These are phyloP conservation scores for Mus pahari DNA, from an alignment of 2,113 vertebrate genomes.

Conservation along the genomic window DNA sequence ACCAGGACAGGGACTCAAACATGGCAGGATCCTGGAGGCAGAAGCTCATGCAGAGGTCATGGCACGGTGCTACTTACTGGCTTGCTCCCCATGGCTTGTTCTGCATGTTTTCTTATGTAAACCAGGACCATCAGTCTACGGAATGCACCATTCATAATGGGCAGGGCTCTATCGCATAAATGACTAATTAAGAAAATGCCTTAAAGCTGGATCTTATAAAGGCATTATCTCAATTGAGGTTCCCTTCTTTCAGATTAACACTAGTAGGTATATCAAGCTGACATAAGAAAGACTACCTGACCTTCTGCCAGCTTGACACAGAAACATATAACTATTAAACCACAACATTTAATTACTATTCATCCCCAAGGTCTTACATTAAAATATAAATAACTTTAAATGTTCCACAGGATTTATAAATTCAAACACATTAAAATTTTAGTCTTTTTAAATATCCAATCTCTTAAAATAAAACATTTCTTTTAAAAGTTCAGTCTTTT, in stretches of 20 bases:
- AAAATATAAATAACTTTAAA: neutral
- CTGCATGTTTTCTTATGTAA: neutral
- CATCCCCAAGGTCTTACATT: neutral
- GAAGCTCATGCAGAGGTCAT: neutral
- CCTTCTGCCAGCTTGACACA: neutral
- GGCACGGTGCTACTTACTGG: neutral
- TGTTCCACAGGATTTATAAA: neutral
- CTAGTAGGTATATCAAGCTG: neutral
- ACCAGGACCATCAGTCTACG: neutral
- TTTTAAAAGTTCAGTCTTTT: neutral
- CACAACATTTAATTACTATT: neutral
- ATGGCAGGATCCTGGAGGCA: neutral
- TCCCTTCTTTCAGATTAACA: neutral
- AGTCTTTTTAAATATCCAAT: neutral
- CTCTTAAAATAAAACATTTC: neutral
- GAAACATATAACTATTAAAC: neutral
- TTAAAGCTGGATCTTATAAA: neutral
- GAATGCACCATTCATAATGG: neutral
- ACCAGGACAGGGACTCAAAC: neutral
- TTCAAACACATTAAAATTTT: neutral
- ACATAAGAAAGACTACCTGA: neutral
- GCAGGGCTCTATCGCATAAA: neutral
- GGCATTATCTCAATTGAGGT: neutral
- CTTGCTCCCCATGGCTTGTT: neutral
- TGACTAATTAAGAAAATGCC: neutral